phyloP scores from a whole-genome alignment of 2,113 vertebrate species.

The Ivindomyrus marchei region DNA sequence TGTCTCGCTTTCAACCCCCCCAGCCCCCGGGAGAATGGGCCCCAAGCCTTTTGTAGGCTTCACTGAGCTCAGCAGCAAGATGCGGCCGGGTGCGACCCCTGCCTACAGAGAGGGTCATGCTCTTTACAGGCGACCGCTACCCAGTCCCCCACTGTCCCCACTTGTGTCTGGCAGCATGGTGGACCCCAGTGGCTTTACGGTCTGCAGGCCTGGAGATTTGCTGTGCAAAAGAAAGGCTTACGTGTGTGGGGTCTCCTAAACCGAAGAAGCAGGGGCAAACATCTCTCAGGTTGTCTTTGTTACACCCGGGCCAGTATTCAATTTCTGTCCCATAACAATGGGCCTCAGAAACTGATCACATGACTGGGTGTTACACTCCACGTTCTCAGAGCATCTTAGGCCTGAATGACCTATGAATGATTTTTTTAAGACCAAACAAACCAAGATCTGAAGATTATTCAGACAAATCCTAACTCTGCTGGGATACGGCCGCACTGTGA shows the following conservation, averaged over 20 bases:
- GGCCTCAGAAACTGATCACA: not conserved
- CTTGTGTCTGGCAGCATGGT: not conserved
- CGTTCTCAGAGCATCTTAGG: not conserved
- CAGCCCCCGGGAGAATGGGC: not conserved
- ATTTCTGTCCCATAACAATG: not conserved
- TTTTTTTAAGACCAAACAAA: not conserved
- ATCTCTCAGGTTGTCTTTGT: constrained; percentile 1
- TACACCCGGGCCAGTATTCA: not conserved
- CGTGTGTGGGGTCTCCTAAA: not conserved
- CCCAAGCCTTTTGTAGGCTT: not conserved
- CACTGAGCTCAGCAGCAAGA: not conserved
- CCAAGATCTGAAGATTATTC: not conserved
- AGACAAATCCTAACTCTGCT: not conserved
- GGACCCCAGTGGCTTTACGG: not conserved
- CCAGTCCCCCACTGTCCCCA: not conserved
- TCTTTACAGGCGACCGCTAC: not conserved
- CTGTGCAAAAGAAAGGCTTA: not conserved
- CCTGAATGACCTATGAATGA: not conserved
- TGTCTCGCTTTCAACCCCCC: not conserved
- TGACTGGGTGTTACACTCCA: not conserved
- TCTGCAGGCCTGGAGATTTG: not conserved
- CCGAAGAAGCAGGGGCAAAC: not conserved
- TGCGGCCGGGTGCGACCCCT: not conserved
- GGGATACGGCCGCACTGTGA: not conserved
- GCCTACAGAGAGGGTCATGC: not conserved